Base-by-base conservation (phyloP, 1,140 invertebrate species). In the Saxidomus purpurata region DNA sequence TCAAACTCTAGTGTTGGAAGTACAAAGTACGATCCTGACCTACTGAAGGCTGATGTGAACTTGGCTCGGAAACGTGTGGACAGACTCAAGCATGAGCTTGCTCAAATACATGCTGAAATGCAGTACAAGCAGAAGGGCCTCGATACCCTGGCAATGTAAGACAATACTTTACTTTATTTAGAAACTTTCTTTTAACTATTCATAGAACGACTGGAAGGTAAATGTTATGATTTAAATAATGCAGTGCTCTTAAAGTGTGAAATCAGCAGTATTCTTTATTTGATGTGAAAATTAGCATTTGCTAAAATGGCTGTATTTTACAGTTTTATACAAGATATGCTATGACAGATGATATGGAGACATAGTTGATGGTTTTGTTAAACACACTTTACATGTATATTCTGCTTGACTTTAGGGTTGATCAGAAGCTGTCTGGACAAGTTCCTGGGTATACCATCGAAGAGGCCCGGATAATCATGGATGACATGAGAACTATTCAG, bases 381-480 rank as follows among this genome's bases (percentile, higher is more conserved):
- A n/a, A n/a, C n/a, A n/a, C n/a, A n/a, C n/a, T n/a, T n/a, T n/a
- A n/a, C n/a, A n/a, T n/a, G n/a, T n/a, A n/a, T n/a, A n/a, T n/a
- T n/a, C n/a, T n/a, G n/a, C n/a, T n/a, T n/a, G n/a, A n/a, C n/a
- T 97, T 67, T 95, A 98, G 98, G 94, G 98, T 99, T 80, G 98
- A 99, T 95, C 97, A 98, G 96, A 99, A 99, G 96, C 96, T 99
- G 91, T 97, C 97, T 22, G 97, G 97, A 91, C 97, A 98, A 94
- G 97, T 97, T 71, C 98, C 97, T 77, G 98, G 98, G 94, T 99
- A 99, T 95, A 99, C 98, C 94, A 98, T 99, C 86, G 97, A 97
- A 28, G 98, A 99, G 96, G 98, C 98, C 0, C 98, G 99, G 95
- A 98, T 98, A 2, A 99, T 99, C 71, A 97, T 99, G 96, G 97